A percentile compares a stretch with the other conserved stretches of the same genome.
Evolutionary conservation across 2,888 invertebrate genomes (phyloP).

Genomic region (Seladonia tumulorum): DNA sequence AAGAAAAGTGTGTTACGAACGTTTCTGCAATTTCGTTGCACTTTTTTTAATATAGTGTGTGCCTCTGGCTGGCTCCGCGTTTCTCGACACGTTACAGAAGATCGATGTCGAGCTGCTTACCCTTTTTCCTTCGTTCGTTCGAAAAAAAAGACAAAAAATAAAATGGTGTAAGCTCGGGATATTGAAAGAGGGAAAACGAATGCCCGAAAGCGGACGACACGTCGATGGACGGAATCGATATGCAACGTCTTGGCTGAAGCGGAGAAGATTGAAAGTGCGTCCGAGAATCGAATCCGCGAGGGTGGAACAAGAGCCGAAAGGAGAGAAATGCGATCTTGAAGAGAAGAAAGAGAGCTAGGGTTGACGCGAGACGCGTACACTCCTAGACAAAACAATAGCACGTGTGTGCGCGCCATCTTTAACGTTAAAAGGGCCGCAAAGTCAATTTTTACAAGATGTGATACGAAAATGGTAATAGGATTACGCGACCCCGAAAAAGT

Average conservation of each 20-base stretch:
- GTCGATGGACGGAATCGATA: constrained; percentile 68
- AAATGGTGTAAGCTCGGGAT: neutral
- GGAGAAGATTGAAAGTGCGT: constrained; percentile 68
- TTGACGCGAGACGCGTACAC: neutral
- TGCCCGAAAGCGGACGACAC: constrained; percentile 32
- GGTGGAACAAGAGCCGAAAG: neutral
- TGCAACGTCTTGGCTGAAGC: constrained; percentile 43
- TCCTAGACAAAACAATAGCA: neutral
- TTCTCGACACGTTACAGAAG: neutral
- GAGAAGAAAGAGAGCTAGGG: neutral
- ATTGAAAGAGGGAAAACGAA: constrained; percentile 18
- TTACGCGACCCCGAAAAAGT: too few relatives aligned
- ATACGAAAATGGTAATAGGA: too few relatives aligned
- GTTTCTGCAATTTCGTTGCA: neutral
- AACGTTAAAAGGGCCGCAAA: too few relatives aligned
- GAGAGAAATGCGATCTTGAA: neutral
- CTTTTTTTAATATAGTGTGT: neutral
- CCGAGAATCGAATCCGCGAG: constrained; percentile 66
- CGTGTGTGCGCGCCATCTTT: neutral
- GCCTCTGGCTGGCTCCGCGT: neutral
- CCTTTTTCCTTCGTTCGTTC: neutral
- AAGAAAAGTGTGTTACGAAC: neutral
- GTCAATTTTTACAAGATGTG: too few relatives aligned
- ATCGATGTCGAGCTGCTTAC: constrained; percentile 18
- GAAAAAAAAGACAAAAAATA: neutral